Evolutionary conservation across 2,113 vertebrate species (phyloP), one percentile per base, ranked within the genome.

Genomic region (Toxostoma redivivum): DNA sequence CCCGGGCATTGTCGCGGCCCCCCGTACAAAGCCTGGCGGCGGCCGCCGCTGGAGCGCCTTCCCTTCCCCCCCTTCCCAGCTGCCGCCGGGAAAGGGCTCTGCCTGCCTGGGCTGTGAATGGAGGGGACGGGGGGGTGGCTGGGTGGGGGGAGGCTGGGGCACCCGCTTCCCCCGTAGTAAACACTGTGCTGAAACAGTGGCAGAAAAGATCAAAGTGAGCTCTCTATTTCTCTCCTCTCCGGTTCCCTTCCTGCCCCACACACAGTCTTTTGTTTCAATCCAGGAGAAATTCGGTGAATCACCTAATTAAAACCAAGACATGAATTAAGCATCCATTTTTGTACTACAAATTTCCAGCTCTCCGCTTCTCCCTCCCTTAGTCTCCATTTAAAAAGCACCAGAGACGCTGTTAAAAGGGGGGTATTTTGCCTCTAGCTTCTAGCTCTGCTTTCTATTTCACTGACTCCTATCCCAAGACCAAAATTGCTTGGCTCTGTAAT

Each of bases 401-500:
- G 97, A 97, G 96, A 97, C 96, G 94, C 97, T 97, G 97, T 98
- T 97, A 97, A 98, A 94, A 79, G 92, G 94, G 66, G 95, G 95
- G 93, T 97, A 97, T 98, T 98, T 98, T 98, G 98, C 98, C 98
- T 98, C 97, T 97, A 98, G 97, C 97, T 98, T 98, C 96, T 96
- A 97, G 96, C 96, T 98, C 97, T 98, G 97, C 97, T 98, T 98
- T 98, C 98, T 98, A 88, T 98, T 99, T 99, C 98, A 98, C 98
- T 97, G 98, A 97, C 98, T 98, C 64, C 96, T 98, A 98, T 98
- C 98, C 98, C 98, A 98, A 98, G 98, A 98, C 98, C 98, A 98
- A 98, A 98, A 99, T 99, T 99, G 98, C 98, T 98, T 98, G 98
- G 96, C 98, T 98, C 97, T 99, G 98, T 99, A 99, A 99, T 99